A percentile compares a stretch with the other conserved stretches of the same genome.
These are phyloP conservation scores for Danio aesculapii DNA, from an alignment of 2,797 vertebrate genomes.

Conservation along the genomic window DNA sequence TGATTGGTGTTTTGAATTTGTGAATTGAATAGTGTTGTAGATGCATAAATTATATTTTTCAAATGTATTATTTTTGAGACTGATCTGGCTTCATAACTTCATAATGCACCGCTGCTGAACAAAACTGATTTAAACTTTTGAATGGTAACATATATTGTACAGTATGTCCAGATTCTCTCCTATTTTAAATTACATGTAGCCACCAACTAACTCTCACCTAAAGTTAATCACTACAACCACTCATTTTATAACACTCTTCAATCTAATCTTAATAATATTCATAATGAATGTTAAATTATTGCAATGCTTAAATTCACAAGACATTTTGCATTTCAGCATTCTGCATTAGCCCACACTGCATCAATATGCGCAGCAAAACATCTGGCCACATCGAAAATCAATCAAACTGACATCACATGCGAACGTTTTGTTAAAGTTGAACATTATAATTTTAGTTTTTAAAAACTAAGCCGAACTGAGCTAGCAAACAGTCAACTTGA, in stretches of 20 bases:
- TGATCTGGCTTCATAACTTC: no score
- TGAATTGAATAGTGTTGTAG: no score
- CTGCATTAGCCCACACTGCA: no score
- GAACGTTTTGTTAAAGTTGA: not conserved
- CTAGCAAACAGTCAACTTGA: constrained; percentile 44
- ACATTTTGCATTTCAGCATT: no score
- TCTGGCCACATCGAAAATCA: no score
- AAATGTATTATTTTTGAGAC: no score
- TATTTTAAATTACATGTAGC: not conserved
- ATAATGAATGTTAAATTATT: not conserved
- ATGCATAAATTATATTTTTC: no score
- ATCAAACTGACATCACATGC: not conserved
- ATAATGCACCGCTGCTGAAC: not conserved
- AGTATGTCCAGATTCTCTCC: not conserved
- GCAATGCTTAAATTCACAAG: not conserved
- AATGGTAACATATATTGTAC: not conserved
- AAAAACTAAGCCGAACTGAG: not conserved
- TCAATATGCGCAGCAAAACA: not conserved
- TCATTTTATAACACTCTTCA: not conserved
- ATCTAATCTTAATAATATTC: not conserved
- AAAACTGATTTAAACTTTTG: not conserved
- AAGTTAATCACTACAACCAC: not conserved
- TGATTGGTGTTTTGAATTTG: no score
- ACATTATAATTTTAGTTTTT: constrained; percentile 24
- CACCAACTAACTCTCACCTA: not conserved